Evolutionary conservation across 2,113 vertebrate species (phyloP).

Genomic region (Grammomys surdaster): DNA sequence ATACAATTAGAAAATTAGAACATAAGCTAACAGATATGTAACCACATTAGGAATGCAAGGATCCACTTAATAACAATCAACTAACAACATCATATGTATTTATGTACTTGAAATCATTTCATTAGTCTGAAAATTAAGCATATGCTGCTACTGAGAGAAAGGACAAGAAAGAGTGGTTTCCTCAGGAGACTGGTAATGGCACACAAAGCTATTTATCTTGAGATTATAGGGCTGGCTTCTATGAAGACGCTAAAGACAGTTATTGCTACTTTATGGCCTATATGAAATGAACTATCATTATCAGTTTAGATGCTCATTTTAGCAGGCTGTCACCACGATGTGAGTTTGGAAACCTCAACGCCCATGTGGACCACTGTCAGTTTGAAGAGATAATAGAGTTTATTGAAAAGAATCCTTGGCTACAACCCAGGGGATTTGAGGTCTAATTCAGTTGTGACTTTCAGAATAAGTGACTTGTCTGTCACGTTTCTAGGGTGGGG

Average conservation of each 20-base stretch:
- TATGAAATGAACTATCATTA: conserved; percentile 72
- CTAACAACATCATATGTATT: conserved; percentile 59
- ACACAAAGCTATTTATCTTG: conserved; percentile 63
- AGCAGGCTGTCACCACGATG: conserved; percentile 51
- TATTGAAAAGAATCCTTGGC: neutral
- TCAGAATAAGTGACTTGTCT: neutral
- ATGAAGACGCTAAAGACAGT: conserved; percentile 74
- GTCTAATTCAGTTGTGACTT: neutral
- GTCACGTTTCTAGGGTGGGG: neutral
- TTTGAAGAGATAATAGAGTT: neutral
- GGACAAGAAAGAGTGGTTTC: conserved; percentile 44
- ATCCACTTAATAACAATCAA: conserved; percentile 71
- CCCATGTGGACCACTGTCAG: conserved; percentile 48
- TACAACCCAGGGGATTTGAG: neutral
- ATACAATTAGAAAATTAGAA: conserved; percentile 31
- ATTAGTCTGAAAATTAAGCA: conserved; percentile 78
- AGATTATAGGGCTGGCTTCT: conserved; percentile 73
- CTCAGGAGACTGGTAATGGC: conserved; percentile 51
- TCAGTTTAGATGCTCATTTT: conserved; percentile 74
- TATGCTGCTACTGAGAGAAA: conserved; percentile 48
- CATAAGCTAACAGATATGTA: conserved; percentile 29
- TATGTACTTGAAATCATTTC: conserved; percentile 75
- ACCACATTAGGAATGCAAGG: conserved; percentile 34
- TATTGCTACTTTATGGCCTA: conserved; percentile 75
- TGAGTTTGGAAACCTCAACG: conserved; percentile 51